A percentile compares a stretch with the other conserved stretches of the same genome.
These are phyloP conservation scores for Halotydeus destructor DNA, from an alignment of 1,140 invertebrate species.

Conservation along the genomic window DNA sequence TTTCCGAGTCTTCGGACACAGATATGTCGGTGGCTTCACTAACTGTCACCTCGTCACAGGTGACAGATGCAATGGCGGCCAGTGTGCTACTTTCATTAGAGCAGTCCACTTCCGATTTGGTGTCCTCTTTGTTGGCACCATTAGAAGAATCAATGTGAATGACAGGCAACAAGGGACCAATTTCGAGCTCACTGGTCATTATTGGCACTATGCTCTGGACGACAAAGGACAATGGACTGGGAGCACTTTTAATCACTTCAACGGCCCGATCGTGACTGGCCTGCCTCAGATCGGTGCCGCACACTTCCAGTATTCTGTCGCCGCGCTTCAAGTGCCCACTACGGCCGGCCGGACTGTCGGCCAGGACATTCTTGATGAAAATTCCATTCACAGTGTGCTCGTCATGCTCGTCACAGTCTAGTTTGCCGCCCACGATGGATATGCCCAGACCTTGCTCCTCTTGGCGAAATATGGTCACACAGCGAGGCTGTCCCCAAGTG, in stretches of 20 bases:
- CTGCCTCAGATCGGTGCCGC: slow-evolving; percentile 47
- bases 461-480: slow-evolving; percentile 45
- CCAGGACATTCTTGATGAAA: slow-evolving; percentile 90
- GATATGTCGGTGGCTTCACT: neutral
- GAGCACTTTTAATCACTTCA: slow-evolving; percentile 76
- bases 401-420: slow-evolving; percentile 32
- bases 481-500: slow-evolving; percentile 68
- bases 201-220: slow-evolving; percentile 73
- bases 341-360: slow-evolving; percentile 77
- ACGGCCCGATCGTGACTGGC: slow-evolving; percentile 43
- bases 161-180: too few species aligned
- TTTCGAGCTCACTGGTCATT: too few species aligned
- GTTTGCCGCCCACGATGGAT: slow-evolving; percentile 89
- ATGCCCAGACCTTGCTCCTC: slow-evolving; percentile 62
- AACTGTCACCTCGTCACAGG: slow-evolving; percentile 2
- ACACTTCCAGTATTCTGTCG: slow-evolving; percentile 71
- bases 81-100: slow-evolving; percentile 1
- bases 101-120: neutral
- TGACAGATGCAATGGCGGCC: slow-evolving; percentile 7
- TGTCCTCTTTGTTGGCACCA: too few species aligned
- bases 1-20: neutral
- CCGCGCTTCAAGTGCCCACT: slow-evolving; percentile 71
- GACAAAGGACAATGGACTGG: slow-evolving; percentile 67
- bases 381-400: slow-evolving; percentile 54
- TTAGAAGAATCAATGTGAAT: too few species aligned